Evolutionary conservation across 2,888 invertebrate species (phyloP), one percentile per base, ranked within the genome.

Genomic region (Philopedon plagiatum): DNA sequence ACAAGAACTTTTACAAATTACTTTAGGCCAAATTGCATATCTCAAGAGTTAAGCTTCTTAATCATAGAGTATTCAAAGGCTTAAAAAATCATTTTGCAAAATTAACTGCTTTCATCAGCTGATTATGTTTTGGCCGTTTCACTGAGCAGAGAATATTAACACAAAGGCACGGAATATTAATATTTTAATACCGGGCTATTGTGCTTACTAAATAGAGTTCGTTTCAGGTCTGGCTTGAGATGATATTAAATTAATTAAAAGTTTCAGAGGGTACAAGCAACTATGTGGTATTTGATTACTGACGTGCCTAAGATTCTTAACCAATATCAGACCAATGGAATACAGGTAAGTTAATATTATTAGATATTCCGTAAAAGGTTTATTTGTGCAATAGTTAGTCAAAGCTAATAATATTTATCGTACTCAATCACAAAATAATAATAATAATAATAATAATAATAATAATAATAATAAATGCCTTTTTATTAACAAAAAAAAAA

Each of bases 61-160:
- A 15, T 32, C 19, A 13, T 13, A 23, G 37, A 46, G 21, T 46
- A 21, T 23, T 49, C 11, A 18, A 19, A 2, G 15, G 5, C 29
- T 54, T 54, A 54, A 54, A 29, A 46, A 29, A 29, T 1, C 15
- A 29, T 54, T 54, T 29, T 29, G n/a, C 15, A 15, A 3, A 54
- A 54, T 54, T 54, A 54, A 54, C 51, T 32, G 29, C 51, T 54
- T 54, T 54, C 29, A 54, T 54, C 51, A 54, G 51, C 15, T 54
- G 51, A 54, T 54, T 15, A 54, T 29, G 29, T 54, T 54, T 54
- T 18, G 51, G 13, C 51, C 26, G 26, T 49, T 49, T 49, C 49
- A 49, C 49, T 26, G 26, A 49, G n/a, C 49, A 29, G 29, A 18
- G 51, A 54, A 54, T 54, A 54, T 54, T 29, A 54, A 29, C 29